A percentile compares a stretch with the other conserved stretches of the same genome.
phyloP scores from a whole-genome alignment of 2,888 invertebrate species.

The Aproaerema taeniolella region DNA sequence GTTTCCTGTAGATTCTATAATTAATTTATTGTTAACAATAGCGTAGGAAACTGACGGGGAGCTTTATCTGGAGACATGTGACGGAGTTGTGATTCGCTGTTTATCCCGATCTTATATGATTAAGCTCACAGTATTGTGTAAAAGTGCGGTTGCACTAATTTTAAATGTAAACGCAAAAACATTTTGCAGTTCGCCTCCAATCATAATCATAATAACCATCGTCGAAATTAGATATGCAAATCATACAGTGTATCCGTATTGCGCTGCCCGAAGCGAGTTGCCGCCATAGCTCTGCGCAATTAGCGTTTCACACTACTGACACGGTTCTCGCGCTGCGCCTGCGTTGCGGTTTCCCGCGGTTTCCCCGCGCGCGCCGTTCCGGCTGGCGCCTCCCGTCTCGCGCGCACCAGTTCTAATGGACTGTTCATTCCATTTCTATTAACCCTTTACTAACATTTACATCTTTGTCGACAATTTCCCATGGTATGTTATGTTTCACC shows the following conservation, averaged over 20 bases:
- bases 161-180: no score
- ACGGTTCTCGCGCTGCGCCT: slow-evolving; percentile 66
- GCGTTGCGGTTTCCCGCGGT: slow-evolving; percentile 73
- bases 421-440: slow-evolving; percentile 36
- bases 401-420: slow-evolving; percentile 51
- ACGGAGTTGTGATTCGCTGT: slow-evolving; percentile 47
- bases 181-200: no score
- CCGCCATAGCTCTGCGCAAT: slow-evolving; percentile 18
- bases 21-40: slow-evolving; percentile 76
- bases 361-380: slow-evolving; percentile 72
- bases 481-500: neutral
- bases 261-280: slow-evolving; percentile 11
- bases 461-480: neutral
- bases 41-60: slow-evolving; percentile 64
- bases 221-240: slow-evolving; percentile 12
- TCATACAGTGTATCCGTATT: slow-evolving; percentile 11
- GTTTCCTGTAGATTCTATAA: slow-evolving; percentile 75
- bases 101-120: slow-evolving; percentile 28
- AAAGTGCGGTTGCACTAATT: no score
- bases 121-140: no score
- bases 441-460: neutral
- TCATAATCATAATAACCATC: no score
- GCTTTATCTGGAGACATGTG: slow-evolving; percentile 62
- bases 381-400: slow-evolving; percentile 62
- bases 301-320: slow-evolving; percentile 69